Conservation (phyloP, 2,797 vertebrate species). For the Myiotriccus ornatus region DNA sequence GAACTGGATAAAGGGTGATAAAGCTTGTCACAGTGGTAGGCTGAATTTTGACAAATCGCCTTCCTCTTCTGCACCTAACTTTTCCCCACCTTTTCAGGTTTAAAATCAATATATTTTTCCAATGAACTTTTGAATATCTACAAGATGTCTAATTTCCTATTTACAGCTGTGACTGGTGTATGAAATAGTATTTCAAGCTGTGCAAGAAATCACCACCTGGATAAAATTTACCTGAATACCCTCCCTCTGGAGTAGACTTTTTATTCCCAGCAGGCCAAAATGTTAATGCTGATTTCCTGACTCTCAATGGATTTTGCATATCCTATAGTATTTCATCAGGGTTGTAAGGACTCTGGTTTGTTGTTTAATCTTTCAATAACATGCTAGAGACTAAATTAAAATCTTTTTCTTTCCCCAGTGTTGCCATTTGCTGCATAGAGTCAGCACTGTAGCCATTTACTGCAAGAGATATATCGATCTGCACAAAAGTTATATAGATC, state of each 20-base stretch:
- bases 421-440: background rate
- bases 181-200: slow-evolving; percentile 1
- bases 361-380: background rate
- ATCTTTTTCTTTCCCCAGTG: background rate
- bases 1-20: background rate
- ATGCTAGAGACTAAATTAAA: background rate
- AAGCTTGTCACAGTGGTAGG: background rate
- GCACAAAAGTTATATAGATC: background rate
- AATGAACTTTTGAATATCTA: background rate
- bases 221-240: background rate
- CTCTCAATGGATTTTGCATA: background rate
- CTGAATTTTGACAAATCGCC: background rate
- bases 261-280: background rate
- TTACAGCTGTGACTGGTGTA: background rate
- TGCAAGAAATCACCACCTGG: background rate
- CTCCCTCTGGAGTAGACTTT: background rate
- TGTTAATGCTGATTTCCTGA: background rate
- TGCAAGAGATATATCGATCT: background rate
- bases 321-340: background rate
- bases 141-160: background rate
- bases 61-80: background rate
- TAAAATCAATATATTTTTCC: background rate
- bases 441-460: background rate
- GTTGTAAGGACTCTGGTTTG: background rate
- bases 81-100: background rate